phyloP scores from a whole-genome alignment of 64 coral and sea anemone genomes.

The Acropora tenuis region DNA sequence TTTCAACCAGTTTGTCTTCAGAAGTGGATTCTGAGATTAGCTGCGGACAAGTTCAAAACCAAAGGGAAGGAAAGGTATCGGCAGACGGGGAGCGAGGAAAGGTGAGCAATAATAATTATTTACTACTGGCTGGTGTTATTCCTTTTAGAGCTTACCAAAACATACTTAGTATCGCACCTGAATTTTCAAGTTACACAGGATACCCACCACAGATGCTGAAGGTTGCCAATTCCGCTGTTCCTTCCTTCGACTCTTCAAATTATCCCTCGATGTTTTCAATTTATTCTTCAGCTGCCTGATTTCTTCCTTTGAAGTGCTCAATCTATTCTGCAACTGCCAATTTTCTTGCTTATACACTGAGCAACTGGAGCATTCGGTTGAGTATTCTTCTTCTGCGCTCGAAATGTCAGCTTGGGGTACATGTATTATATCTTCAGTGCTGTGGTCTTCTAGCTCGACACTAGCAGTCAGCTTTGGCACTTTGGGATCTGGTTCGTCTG shows the following conservation, averaged over 20 bases:
- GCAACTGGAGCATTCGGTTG: slow-evolving; percentile 6
- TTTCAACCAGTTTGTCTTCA: too few species aligned
- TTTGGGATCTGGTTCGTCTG: slow-evolving; percentile 1
- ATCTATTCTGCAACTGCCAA: slow-evolving; percentile 5
- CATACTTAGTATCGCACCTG: too few species aligned
- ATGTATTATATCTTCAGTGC: slow-evolving; percentile 12
- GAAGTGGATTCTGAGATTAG: too few species aligned
- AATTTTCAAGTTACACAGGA: too few species aligned
- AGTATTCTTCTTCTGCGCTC: neutral
- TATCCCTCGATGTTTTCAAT: slow-evolving; percentile 10
- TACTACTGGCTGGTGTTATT: too few species aligned
- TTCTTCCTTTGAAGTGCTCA: neutral
- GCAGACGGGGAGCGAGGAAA: too few species aligned
- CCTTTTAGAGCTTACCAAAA: too few species aligned
- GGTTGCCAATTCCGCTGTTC: neutral
- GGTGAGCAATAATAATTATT: too few species aligned
- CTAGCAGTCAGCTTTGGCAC: slow-evolving; percentile 7
- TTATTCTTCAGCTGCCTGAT: slow-evolving; percentile 8
- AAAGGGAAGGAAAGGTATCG: too few species aligned
- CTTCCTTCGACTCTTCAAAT: slow-evolving; percentile 5
- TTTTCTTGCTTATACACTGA: slow-evolving; percentile 9
- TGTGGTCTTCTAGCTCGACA: slow-evolving; percentile 1
- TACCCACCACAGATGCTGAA: too few species aligned
- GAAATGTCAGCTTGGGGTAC: slow-evolving; percentile 2
- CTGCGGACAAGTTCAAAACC: too few species aligned